A percentile compares a stretch with the other conserved stretches of the same genome.
These are phyloP conservation scores for Apis laboriosa DNA, from an alignment of 1,140 invertebrate genomes.

Conservation along the genomic window DNA sequence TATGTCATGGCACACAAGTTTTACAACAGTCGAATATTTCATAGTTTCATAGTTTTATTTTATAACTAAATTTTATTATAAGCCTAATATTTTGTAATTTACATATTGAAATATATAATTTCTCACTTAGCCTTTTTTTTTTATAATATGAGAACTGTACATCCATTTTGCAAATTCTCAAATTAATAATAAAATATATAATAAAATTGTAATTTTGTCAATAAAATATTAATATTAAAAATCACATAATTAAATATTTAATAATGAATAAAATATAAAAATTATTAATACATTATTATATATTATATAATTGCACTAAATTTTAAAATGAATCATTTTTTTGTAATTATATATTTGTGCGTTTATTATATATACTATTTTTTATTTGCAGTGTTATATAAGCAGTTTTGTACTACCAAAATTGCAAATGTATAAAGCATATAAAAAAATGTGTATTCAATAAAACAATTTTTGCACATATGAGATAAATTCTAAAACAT, in stretches of 20 bases:
- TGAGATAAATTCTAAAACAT: constrained; percentile 10
- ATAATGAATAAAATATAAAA: neutral
- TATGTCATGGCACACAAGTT: constrained; percentile 33
- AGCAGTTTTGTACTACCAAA: constrained; percentile 46
- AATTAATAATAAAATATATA: neutral
- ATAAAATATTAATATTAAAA: neutral
- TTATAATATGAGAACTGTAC: constrained; percentile 19
- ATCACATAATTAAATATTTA: neutral
- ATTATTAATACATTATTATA: neutral
- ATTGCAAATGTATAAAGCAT: constrained; percentile 29
- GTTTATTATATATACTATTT: constrained; percentile 20
- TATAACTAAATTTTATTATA: constrained; percentile 16
- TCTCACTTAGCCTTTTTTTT: constrained; percentile 18
- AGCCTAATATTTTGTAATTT: constrained; percentile 23
- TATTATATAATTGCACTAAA: neutral
- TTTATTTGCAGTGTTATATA: constrained; percentile 12
- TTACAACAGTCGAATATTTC: constrained; percentile 8
- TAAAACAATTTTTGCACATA: constrained; percentile 1
- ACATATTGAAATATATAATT: constrained; percentile 21
- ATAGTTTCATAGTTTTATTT: constrained; percentile 1
- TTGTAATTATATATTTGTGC: constrained; percentile 7
- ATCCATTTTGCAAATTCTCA: constrained; percentile 1
- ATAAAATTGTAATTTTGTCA: constrained; percentile 8
- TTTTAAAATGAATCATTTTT: neutral
- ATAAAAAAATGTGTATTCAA: constrained; percentile 9